Evolutionary conservation across 1,140 invertebrate genomes (phyloP), one percentile per base, ranked within the genome.

Genomic region (Atopsyche davidsoni): DNA sequence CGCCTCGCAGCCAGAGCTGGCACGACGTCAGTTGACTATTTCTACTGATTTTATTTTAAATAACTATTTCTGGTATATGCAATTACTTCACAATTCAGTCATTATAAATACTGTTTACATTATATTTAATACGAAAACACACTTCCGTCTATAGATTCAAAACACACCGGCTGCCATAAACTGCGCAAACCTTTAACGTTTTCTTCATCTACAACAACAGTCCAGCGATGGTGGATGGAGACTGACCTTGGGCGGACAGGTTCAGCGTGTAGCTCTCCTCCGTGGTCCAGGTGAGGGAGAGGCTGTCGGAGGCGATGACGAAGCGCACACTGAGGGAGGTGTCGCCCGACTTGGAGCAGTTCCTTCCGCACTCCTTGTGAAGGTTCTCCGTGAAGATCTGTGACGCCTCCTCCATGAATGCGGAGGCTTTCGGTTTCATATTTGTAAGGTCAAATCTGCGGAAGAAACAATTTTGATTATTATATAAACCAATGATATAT

Each of bases 201-300:
- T n/a, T n/a, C n/a, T n/a, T n/a, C n/a, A n/a, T n/a, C n/a, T n/a
- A 42, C 9, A 7, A 7, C 9, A 42, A 19, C 16, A 38, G 7
- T 38, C 16, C 7, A 7, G 10, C 16, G n/a, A 11, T 49, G n/a
- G n/a, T n/a, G n/a, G n/a, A n/a, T n/a, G n/a, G n/a, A n/a, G n/a
- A n/a, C n/a, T n/a, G n/a, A 75, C 80, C 79, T 69, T 73, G 75
- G 45, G 71, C 75, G 28, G 67, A 65, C 4, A 85, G 63, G 39
- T 77, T 69, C 40, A 87, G 58, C 19, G 64, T 62, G 57, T 86
- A 86, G 31, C 72, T 65, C 66, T 87, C 84, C 55, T 81, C 73
- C 0, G 83, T 86, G 4, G 66, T 53, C 80, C 80, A 82, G 48
- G 74, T 68, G 0, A 85, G 70, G 1, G 63, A 46, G 0, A 76